Base-by-base conservation (phyloP, 2,888 invertebrate species). In the Aleiodes testaceus region DNA sequence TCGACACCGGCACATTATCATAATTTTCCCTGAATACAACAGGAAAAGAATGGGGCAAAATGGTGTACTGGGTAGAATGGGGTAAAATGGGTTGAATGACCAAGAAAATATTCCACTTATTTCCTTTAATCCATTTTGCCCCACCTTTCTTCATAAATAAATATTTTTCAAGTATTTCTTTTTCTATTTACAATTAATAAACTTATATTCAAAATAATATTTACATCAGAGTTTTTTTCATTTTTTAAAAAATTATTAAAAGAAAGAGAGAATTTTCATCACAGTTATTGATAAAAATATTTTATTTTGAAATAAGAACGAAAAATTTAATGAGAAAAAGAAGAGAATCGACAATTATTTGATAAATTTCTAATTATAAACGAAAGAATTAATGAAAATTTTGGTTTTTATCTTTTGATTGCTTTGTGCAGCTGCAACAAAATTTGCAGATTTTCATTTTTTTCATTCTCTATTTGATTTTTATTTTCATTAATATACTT, bases 391-490 rank as follows among this genome's bases (percentile, higher is more conserved):
- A 9, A 9, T 36, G 11, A 36, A 11, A 36, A 36, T 36, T 36
- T 36, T 36, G 7, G 36, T 36, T 36, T 36, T 36, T 36, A 6
- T 36, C 11, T 9, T 36, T 53, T 53, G 55, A 55, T 55, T 55
- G 55, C 55, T 55, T 55, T 55, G 55, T 55, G 55, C 55, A 55
- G 7, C 55, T 55, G 30, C 55, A 55, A 30, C n/a, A 55, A 55
- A 55, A 30, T 53, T 53, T 55, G 26, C 49, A 49, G 16, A 16
- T n/a, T 49, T 49, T n/a, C 30, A 12, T 26, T n/a, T 26, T 11
- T 53, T 26, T 53, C 26, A 22, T 53, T 20, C 16, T 30, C 55
- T n/a, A 30, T 22, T 26, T 26, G 26, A 26, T 26, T 26, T 26
- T 55, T 55, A 36, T 14, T 55, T 55, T 55, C 9, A 9, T 36